phyloP scores from a whole-genome alignment of 2,888 invertebrate species.

The Hydraecia micacea region DNA sequence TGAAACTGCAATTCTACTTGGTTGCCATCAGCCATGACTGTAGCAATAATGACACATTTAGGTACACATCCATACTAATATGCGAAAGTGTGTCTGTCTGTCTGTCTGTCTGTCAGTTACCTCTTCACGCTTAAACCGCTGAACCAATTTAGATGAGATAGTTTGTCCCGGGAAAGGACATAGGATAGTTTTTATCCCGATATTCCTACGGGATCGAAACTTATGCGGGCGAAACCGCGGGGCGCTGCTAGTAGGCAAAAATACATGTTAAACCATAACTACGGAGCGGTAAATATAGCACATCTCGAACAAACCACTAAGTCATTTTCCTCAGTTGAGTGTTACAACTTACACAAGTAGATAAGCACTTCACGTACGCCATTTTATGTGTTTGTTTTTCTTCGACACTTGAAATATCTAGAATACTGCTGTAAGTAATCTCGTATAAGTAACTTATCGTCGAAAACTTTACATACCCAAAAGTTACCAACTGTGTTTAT shows the following conservation, averaged over 20 bases:
- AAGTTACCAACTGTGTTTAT: neutral
- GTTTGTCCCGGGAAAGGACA: no score
- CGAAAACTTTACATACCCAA: neutral
- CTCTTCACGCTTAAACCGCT: no score
- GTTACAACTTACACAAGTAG: constrained; percentile 50
- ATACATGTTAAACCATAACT: constrained; percentile 13
- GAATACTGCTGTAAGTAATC: neutral
- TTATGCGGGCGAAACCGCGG: no score
- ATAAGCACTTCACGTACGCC: constrained; percentile 52
- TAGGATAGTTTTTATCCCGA: no score
- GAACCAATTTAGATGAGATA: no score
- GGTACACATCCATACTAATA: neutral
- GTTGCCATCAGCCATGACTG: constrained; percentile 7
- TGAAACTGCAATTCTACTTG: neutral
- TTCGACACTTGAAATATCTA: constrained; percentile 21
- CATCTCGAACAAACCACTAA: constrained; percentile 28
- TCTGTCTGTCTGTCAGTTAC: no score
- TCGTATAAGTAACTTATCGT: neutral
- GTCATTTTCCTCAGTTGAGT: constrained; percentile 62
- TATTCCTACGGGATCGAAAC: no score
- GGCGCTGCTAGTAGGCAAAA: neutral
- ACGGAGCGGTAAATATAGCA: constrained; percentile 45
- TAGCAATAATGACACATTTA: constrained; percentile 26
- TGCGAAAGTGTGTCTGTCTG: no score
- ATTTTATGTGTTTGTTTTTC: constrained; percentile 60